phyloP scores from a whole-genome alignment of 2,797 vertebrate species.

The Chaunax sp. region DNA sequence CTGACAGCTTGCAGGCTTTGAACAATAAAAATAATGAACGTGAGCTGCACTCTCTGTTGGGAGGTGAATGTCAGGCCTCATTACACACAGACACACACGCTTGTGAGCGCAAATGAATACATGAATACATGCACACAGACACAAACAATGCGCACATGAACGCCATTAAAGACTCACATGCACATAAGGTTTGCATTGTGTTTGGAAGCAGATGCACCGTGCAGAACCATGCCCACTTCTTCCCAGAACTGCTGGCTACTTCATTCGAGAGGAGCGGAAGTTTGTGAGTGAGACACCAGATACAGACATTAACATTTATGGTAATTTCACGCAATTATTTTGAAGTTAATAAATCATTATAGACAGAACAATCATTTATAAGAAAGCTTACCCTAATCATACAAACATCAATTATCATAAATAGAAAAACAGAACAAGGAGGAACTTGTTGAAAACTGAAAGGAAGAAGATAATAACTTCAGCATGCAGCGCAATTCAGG shows the following conservation, averaged over 20 bases:
- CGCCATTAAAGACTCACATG: conserved; percentile 9
- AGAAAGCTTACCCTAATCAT: conserved; percentile 8
- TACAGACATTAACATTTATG: conserved; percentile 2
- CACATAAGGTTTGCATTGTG: conserved; percentile 45
- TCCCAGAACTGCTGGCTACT: conserved; percentile 65
- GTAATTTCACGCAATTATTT: not conserved
- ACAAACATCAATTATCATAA: conserved; percentile 12
- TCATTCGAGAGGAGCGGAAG: conserved; percentile 38
- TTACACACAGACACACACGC: conserved; percentile 36
- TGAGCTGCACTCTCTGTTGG: conserved; percentile 16
- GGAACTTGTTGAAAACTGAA: not conserved
- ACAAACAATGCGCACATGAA: conserved; percentile 18
- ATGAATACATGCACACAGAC: conserved; percentile 23
- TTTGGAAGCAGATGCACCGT: conserved; percentile 45
- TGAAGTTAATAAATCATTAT: not conserved
- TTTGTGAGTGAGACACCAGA: conserved; percentile 9
- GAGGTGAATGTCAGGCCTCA: conserved; percentile 43
- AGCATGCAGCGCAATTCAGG: conserved; percentile 26
- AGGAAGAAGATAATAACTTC: conserved; percentile 35
- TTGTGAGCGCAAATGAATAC: conserved; percentile 20
- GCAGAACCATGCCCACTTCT: conserved; percentile 46
- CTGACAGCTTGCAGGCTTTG: conserved; percentile 23
- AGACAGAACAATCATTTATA: conserved; percentile 1
- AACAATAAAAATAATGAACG: conserved; percentile 37
- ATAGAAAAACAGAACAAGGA: conserved; percentile 9